Conservation (phyloP, 2,113 vertebrate species). For the Pholis gunnellus region DNA sequence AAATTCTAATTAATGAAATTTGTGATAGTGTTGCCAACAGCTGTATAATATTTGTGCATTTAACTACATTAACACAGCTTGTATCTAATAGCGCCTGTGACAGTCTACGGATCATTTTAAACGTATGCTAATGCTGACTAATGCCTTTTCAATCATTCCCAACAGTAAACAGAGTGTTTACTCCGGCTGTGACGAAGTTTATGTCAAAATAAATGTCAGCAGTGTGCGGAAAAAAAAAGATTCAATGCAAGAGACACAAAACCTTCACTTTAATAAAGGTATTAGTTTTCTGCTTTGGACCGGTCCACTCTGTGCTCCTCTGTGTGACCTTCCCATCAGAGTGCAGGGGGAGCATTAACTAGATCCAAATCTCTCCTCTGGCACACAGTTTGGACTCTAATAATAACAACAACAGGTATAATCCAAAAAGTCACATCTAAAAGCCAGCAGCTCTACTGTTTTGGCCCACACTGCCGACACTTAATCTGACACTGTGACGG, state of each 20-base stretch:
- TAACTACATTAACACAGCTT: not conserved
- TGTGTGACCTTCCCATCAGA: constrained; percentile 22
- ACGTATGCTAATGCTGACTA: not conserved
- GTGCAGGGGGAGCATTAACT: constrained; percentile 24
- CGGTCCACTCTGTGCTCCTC: not conserved
- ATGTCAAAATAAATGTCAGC: not conserved
- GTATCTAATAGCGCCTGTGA: not conserved
- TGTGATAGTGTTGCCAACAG: not conserved
- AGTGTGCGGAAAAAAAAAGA: not conserved
- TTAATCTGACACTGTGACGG: constrained; percentile 8
- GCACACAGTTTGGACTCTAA: constrained; percentile 19
- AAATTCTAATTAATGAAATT: not conserved
- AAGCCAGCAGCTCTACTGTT: constrained; percentile 27
- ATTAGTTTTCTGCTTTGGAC: constrained; percentile 10
- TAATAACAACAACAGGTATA: constrained; percentile 19
- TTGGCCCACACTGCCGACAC: not conserved
- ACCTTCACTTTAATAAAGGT: not conserved
- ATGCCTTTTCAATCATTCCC: not conserved
- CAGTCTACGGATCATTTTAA: too few species aligned
- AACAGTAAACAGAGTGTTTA: too few species aligned
- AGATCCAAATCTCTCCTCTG: constrained; percentile 55
- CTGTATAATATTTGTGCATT: not conserved
- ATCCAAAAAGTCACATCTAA: constrained; percentile 60
- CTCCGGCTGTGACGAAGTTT: not conserved
- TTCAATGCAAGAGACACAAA: not conserved